Percentiles rank a stretch among this genome's conserved stretches.
Evolutionary conservation across 2,888 invertebrate species (phyloP).

Genomic region (Phyllotreta striolata): DNA sequence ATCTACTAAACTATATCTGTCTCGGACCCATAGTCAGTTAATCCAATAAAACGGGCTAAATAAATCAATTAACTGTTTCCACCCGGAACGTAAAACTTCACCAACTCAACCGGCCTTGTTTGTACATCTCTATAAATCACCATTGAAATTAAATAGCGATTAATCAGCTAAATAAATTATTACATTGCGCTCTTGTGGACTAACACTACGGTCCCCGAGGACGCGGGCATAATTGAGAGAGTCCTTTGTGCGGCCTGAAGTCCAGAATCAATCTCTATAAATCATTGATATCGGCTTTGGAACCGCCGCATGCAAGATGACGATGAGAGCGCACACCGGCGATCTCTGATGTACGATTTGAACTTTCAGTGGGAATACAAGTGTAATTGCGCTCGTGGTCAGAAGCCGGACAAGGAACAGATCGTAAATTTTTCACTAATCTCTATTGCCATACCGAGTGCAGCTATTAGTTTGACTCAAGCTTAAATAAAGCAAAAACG

Average conservation of each 20-base stretch:
- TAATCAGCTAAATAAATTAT: slow-evolving; percentile 29
- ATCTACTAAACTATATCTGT: too few relatives aligned
- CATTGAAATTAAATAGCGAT: slow-evolving; percentile 25
- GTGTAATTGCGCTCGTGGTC: too few relatives aligned
- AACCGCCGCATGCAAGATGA: slow-evolving; percentile 19
- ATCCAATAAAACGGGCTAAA: neutral
- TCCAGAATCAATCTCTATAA: slow-evolving; percentile 28
- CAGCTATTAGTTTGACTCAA: too few relatives aligned
- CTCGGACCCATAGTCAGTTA: too few relatives aligned
- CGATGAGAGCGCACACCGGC: too few relatives aligned
- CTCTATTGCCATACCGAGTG: too few relatives aligned
- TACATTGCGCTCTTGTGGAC: slow-evolving; percentile 11
- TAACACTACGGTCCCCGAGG: slow-evolving; percentile 7
- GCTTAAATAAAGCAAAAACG: too few relatives aligned
- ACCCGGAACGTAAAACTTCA: neutral
- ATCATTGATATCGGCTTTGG: slow-evolving; percentile 17
- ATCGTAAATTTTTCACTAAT: too few relatives aligned
- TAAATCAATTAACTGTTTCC: neutral
- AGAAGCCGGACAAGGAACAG: too few relatives aligned
- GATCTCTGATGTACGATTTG: too few relatives aligned
- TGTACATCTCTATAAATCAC: slow-evolving; percentile 22
- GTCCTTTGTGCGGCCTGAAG: slow-evolving; percentile 5
- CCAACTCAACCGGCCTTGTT: neutral
- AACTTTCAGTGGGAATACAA: too few relatives aligned
- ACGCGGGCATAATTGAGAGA: slow-evolving; percentile 19